Conservation (phyloP, 2,888 invertebrate genomes). For the Phyllotreta cruciferae region DNA sequence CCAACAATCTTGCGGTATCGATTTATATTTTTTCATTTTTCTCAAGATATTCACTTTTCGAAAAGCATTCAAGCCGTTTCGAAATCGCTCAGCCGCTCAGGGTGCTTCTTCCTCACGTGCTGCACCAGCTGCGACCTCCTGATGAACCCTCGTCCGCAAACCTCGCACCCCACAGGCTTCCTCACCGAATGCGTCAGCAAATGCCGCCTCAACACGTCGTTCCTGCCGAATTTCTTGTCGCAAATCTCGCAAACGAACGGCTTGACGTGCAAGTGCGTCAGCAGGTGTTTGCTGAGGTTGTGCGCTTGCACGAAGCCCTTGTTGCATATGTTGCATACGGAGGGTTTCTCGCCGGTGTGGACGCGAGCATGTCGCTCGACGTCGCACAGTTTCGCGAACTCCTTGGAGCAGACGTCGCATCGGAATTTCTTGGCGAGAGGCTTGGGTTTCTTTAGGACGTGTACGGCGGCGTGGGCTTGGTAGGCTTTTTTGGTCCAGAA, state of each 20-base stretch:
- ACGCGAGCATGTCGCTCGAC: constrained; percentile 56
- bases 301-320: constrained; percentile 55
- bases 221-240: constrained; percentile 56
- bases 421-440: constrained; percentile 48
- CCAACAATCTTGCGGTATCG: no score
- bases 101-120: constrained; percentile 49
- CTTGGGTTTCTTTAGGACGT: constrained; percentile 50
- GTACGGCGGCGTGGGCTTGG: constrained; percentile 51
- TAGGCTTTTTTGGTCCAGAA: constrained; percentile 50
- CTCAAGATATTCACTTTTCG: no score
- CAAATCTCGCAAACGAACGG: constrained; percentile 57
- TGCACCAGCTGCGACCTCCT: constrained; percentile 49
- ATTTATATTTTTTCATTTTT: no score
- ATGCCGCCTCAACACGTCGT: constrained; percentile 56
- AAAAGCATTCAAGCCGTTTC: neutral
- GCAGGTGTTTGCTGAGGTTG: constrained; percentile 57
- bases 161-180: constrained; percentile 54
- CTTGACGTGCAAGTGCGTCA: constrained; percentile 56
- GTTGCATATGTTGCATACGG: constrained; percentile 54
- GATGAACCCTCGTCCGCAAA: constrained; percentile 54
- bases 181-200: constrained; percentile 56
- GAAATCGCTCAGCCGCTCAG: constrained; percentile 3
- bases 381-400: constrained; percentile 56
- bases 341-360: constrained; percentile 59
- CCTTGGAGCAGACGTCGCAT: constrained; percentile 55